Conservation (phyloP, 2,797 vertebrate genomes). For the Pseudopleuronectes americanus region DNA sequence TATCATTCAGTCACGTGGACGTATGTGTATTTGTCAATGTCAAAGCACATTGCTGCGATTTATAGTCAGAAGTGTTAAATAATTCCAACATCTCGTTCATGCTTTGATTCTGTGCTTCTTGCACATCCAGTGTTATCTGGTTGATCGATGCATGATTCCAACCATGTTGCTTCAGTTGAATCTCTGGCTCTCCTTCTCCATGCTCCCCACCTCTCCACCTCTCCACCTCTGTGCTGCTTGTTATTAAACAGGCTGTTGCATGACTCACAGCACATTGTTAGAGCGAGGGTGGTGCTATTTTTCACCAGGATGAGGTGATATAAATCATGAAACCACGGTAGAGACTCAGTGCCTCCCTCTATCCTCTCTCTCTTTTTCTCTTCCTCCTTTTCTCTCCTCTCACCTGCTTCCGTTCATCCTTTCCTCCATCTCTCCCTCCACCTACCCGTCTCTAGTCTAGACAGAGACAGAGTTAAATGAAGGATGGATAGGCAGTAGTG, state of each 20-base stretch:
- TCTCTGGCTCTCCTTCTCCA: conserved; percentile 1
- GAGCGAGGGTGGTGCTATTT: conserved; percentile 26
- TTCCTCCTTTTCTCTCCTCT: conserved; percentile 7
- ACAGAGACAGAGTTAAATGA: conserved; percentile 29
- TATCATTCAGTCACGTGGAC: background rate
- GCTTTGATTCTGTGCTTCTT: conserved; percentile 20
- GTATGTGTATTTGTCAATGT: background rate
- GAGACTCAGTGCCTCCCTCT: conserved; percentile 13
- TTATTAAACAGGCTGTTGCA: conserved; percentile 55
- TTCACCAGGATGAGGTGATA: conserved; percentile 40
- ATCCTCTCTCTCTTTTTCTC: conserved; percentile 12
- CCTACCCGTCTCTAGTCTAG: conserved; percentile 3
- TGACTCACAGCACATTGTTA: conserved; percentile 56
- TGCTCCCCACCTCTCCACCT: conserved; percentile 19
- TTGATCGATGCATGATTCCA: conserved; percentile 30
- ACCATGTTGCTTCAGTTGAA: conserved; percentile 5
- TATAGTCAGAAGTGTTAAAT: background rate
- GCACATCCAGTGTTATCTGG: conserved; percentile 5
- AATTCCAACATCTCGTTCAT: background rate
- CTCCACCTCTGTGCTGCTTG: conserved; percentile 11
- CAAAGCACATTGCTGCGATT: conserved; percentile 1
- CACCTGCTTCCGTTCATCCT: conserved; percentile 19
- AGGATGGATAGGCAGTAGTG: background rate
- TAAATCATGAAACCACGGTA: conserved; percentile 46
- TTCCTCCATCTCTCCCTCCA: conserved; percentile 13